Base-by-base conservation (phyloP, 2,888 invertebrate genomes). In the Nemurella pictetii region DNA sequence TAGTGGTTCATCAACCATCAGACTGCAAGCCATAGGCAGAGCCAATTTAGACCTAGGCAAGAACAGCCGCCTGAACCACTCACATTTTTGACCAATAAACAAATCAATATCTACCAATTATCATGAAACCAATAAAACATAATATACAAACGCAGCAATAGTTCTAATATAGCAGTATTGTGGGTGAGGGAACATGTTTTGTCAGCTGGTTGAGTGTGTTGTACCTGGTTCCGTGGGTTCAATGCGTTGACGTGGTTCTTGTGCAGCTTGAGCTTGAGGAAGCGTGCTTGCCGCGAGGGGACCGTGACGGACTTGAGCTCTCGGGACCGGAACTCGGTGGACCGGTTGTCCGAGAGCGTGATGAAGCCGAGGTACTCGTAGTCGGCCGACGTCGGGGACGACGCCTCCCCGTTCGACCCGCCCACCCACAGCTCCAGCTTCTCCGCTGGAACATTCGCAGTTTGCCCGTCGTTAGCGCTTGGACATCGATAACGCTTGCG, bases 251-350 rank as follows among this genome's bases (percentile, higher is more conserved):
- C 91, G 90, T 98, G 96, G 86, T 97, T 96, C 88, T 95, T 95
- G 87, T 97, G 95, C 7, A 98, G 92, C 87, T 95, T 93, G 72
- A 99, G 91, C 90, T 98, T 98, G 0, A 98, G 93, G 89, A 96
- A 95, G 25, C 93, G 91, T 5, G 95, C 95, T n/a, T 32, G 83
- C 25, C 85, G 85, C 5, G 86, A 84, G 86, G 96, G 96, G 25
- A 98, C 95, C 32, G 96, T 94, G 12, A 96, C 95, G 85, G 96
- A 95, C 90, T 96, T 96, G 72, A 96, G 91, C 89, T 96, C 96
- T 78, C 96, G 91, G 80, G 96, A 96, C 89, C 95, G 96, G 90
- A 94, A 96, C 87, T 94, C 93, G 0, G 96, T 95, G 87, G 93
- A 93, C 87, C 95, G 94, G 90, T 96, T 96, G 89, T 95, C 95